Conservation (phyloP, 2,113 vertebrate species). For the Melanotaenia duboulayi region DNA sequence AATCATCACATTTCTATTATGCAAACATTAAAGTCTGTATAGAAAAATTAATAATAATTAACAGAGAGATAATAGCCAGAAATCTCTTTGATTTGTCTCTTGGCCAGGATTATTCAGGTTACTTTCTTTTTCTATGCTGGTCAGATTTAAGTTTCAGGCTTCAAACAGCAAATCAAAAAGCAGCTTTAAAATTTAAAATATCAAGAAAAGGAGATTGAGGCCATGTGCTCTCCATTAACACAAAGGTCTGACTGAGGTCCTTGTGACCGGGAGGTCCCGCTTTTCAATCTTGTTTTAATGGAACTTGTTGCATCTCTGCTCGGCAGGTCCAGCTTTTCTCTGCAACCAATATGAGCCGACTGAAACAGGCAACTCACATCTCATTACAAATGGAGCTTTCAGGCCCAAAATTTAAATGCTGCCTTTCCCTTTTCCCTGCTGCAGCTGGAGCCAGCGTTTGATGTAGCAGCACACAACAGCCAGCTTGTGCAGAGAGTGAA, state of each 20-base stretch:
- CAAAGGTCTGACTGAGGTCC: slow-evolving; percentile 20
- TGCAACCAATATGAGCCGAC: background rate
- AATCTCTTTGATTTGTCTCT: too few species aligned
- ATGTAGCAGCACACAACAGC: slow-evolving; percentile 3
- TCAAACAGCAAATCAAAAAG: slow-evolving; percentile 14
- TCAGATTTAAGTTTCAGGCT: slow-evolving; percentile 30
- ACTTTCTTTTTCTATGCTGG: background rate
- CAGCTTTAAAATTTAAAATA: slow-evolving; percentile 21
- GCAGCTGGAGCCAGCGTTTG: background rate
- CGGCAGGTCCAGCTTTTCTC: slow-evolving; percentile 34
- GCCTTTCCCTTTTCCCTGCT: background rate
- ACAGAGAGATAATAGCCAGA: too few species aligned
- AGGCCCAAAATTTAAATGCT: slow-evolving; percentile 12
- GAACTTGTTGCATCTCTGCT: slow-evolving; percentile 17
- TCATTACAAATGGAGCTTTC: slow-evolving; percentile 14
- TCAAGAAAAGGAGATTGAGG: slow-evolving; percentile 44
- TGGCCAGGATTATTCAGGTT: background rate
- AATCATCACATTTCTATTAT: too few species aligned
- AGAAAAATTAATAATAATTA: too few species aligned
- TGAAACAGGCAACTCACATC: slow-evolving; percentile 19
- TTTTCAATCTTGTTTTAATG: slow-evolving; percentile 60
- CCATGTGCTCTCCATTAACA: slow-evolving; percentile 53
- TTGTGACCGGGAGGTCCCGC: slow-evolving; percentile 13
- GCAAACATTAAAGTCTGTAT: too few species aligned
- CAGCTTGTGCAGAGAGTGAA: background rate